Percentiles rank a stretch among this genome's conserved stretches.
These are phyloP conservation scores for Corythornis cristatus DNA, from an alignment of 2,113 vertebrate species.

Conservation along the genomic window DNA sequence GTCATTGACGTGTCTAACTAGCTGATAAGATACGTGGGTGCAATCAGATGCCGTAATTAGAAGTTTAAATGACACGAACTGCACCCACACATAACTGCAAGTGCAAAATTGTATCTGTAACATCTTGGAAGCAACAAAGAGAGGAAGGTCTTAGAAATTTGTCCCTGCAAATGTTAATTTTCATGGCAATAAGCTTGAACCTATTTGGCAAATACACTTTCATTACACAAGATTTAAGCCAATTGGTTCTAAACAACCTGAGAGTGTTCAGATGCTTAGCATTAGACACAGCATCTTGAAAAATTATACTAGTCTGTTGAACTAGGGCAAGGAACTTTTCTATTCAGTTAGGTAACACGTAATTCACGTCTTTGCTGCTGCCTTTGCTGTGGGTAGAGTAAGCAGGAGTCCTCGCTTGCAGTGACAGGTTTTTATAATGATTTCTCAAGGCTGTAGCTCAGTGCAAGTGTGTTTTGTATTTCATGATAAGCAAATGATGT, in stretches of 20 bases:
- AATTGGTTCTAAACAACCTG: constrained; percentile 50
- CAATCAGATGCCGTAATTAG: constrained; percentile 62
- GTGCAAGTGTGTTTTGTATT: background rate
- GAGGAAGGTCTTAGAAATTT: constrained; percentile 27
- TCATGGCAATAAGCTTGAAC: constrained; percentile 34
- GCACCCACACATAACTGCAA: constrained; percentile 59
- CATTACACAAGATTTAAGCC: constrained; percentile 53
- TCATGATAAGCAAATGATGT: constrained; percentile 18
- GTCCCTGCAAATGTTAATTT: constrained; percentile 48
- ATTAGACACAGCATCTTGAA: constrained; percentile 9
- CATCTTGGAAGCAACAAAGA: constrained; percentile 55
- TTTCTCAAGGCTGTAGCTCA: constrained; percentile 38
- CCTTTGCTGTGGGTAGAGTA: background rate
- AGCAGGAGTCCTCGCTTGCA: background rate
- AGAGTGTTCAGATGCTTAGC: constrained; percentile 24
- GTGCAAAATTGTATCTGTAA: constrained; percentile 47
- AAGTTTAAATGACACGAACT: constrained; percentile 67
- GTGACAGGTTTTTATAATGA: constrained; percentile 27
- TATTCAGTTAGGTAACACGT: background rate
- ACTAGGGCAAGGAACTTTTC: constrained; percentile 44
- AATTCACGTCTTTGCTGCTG: background rate
- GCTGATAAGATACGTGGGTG: constrained; percentile 61
- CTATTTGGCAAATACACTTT: constrained; percentile 42
- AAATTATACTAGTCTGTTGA: constrained; percentile 42
- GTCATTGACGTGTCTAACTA: constrained; percentile 56